A percentile compares a stretch with the other conserved stretches of the same genome.
Evolutionary conservation across 2,797 vertebrate species (phyloP).

Genomic region (Anguilla megastoma): DNA sequence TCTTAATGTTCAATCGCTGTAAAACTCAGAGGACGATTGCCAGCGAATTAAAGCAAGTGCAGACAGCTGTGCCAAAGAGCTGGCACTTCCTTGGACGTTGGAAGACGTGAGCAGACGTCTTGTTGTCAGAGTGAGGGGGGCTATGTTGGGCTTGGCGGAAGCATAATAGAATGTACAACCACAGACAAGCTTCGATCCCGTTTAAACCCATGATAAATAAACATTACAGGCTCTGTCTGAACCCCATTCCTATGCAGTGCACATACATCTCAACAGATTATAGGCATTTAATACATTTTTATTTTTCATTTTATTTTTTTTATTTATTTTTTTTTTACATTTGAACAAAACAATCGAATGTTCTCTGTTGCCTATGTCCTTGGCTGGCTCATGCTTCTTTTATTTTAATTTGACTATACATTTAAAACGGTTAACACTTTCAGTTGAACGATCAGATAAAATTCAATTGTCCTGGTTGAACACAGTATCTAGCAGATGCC

Average conservation of each 20-base stretch:
- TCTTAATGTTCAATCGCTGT: neutral
- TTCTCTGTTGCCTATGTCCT: neutral
- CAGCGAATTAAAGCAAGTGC: neutral
- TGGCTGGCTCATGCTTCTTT: neutral
- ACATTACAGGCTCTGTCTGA: neutral
- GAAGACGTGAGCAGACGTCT: neutral
- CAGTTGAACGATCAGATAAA: neutral
- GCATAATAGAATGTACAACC: neutral
- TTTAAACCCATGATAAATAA: neutral
- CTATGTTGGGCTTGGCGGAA: neutral
- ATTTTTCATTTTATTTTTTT: too few relatives aligned
- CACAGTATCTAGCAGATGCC: neutral
- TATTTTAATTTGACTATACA: neutral
- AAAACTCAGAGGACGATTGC: neutral
- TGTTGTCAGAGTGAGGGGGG: neutral
- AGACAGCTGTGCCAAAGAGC: neutral
- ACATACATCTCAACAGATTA: neutral
- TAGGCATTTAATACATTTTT: too few relatives aligned
- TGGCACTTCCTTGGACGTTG: neutral
- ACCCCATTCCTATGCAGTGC: neutral
- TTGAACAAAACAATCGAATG: too few relatives aligned
- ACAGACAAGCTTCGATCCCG: neutral
- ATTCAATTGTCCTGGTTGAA: neutral
- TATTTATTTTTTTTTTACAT: neutral
- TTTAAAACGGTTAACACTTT: neutral